Conservation (phyloP, 2,888 invertebrate species). For the Allolobophora icterica region DNA sequence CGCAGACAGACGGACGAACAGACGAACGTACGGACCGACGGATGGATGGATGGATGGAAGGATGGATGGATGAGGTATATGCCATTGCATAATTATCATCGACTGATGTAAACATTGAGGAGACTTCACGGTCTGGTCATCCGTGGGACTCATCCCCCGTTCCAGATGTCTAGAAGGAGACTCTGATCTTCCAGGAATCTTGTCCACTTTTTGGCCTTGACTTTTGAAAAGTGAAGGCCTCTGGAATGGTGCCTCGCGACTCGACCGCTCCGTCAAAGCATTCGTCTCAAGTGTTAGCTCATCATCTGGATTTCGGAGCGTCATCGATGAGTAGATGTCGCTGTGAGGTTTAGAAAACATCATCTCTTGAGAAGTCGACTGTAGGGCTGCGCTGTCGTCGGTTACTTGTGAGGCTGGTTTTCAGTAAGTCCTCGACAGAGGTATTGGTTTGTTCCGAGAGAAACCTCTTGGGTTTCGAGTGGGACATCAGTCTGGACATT, state of each 20-base stretch:
- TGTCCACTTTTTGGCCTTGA: not conserved
- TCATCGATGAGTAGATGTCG: not conserved
- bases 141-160: not conserved
- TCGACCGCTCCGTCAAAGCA: not conserved
- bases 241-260: not conserved
- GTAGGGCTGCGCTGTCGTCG: not conserved
- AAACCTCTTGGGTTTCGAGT: not conserved
- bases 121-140: not conserved
- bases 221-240: not conserved
- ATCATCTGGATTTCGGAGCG: not conserved
- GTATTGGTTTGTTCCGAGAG: not conserved
- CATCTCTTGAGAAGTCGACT: not conserved
- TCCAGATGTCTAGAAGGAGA: too few species aligned
- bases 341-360: not conserved
- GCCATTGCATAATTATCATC: not conserved
- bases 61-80: not conserved
- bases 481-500: not conserved
- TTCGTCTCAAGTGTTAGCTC: not conserved
- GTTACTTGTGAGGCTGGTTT: not conserved
- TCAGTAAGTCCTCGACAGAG: not conserved
- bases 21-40: too few species aligned
- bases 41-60: not conserved
- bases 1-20: not conserved
- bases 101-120: not conserved
- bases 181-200: not conserved